Evolutionary conservation across 2,888 invertebrate genomes (phyloP).

Genomic region (Platycnemis pennipes): DNA sequence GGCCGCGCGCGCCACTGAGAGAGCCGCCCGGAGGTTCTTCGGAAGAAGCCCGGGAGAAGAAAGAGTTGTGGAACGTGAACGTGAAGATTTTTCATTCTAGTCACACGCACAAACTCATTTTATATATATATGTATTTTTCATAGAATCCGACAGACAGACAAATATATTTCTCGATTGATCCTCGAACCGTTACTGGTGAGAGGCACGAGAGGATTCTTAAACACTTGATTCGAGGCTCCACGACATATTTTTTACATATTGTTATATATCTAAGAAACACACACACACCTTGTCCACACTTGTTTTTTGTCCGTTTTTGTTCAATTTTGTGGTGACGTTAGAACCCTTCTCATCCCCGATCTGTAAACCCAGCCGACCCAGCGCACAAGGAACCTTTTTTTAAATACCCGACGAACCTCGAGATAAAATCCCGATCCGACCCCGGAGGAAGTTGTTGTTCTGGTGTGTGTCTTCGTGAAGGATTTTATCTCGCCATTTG

Average conservation of each 20-base stretch:
- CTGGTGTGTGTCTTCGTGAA: conserved; percentile 65
- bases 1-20: conserved; percentile 58
- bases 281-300: conserved; percentile 6
- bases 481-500: conserved; percentile 38
- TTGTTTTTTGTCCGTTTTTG: not conserved
- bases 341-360: conserved; percentile 17
- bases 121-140: conserved; percentile 44
- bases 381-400: conserved; percentile 47
- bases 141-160: conserved; percentile 62
- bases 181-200: not conserved
- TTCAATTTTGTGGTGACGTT: conserved; percentile 44
- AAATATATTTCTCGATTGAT: conserved; percentile 33
- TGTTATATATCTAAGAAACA: conserved; percentile 44
- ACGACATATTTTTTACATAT: conserved; percentile 51
- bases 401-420: conserved; percentile 23
- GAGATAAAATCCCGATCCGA: conserved; percentile 45
- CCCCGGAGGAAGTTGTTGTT: conserved; percentile 59
- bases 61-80: conserved; percentile 65
- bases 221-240: conserved; percentile 38
- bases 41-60: not conserved
- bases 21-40: conserved; percentile 51
- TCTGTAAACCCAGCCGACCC: conserved; percentile 28
- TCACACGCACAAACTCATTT: conserved; percentile 66
- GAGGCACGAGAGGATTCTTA: conserved; percentile 40
- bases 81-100: conserved; percentile 53